phyloP scores from a whole-genome alignment of 2,888 invertebrate genomes.

The Eremobia ochroleuca region DNA sequence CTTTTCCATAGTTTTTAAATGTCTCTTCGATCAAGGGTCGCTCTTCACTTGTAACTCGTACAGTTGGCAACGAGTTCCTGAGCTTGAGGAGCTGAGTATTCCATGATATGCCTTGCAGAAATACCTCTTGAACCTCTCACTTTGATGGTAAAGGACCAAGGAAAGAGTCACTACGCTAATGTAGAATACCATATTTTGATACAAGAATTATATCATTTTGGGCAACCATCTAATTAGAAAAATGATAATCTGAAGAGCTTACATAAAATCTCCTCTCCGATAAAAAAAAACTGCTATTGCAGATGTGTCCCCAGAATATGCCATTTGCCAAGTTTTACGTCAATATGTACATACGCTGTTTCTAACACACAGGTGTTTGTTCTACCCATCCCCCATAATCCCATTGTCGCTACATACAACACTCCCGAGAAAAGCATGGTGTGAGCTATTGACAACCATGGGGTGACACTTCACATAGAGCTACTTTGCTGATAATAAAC shows the following conservation, averaged over 20 bases:
- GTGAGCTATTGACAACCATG: constrained; percentile 35
- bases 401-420: constrained; percentile 17
- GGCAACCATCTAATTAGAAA: background rate
- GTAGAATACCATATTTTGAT: background rate
- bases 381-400: constrained; percentile 13
- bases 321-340: background rate
- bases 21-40: constrained; percentile 3
- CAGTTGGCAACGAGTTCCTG: constrained; percentile 16
- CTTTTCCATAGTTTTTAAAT: background rate
- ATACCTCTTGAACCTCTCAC: constrained; percentile 39
- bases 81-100: constrained; percentile 26
- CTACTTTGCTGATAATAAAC: background rate
- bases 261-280: background rate
- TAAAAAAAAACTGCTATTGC: background rate
- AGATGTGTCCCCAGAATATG: background rate
- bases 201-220: background rate
- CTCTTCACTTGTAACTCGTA: constrained; percentile 5
- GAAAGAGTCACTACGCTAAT: background rate
- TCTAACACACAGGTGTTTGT: constrained; percentile 23
- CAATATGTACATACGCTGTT: background rate
- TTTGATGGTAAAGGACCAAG: background rate
- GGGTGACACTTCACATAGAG: constrained; percentile 7
- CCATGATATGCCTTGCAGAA: constrained; percentile 37
- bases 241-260: background rate
- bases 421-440: constrained; percentile 34